A percentile compares a stretch with the other conserved stretches of the same genome.
Evolutionary conservation across 2,113 vertebrate genomes (phyloP).

Genomic region (Miniopterus natalensis): DNA sequence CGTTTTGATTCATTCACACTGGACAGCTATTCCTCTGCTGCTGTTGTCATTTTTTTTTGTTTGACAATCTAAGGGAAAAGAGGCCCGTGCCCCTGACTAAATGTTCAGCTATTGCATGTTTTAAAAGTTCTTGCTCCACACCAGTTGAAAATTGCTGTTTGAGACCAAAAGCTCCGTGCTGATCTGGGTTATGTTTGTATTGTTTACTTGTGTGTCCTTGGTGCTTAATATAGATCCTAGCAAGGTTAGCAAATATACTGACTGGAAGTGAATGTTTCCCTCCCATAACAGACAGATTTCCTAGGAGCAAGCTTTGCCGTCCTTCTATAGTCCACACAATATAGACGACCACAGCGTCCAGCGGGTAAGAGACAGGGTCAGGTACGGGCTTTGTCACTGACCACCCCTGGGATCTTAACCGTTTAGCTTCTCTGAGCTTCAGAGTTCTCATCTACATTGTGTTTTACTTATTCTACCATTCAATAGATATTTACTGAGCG

Average conservation of each 20-base stretch:
- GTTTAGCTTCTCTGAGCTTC: not conserved
- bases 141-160: not conserved
- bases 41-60: not conserved
- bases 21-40: not conserved
- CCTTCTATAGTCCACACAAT: not conserved
- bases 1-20: not conserved
- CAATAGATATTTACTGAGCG: not conserved
- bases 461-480: conserved; percentile 1
- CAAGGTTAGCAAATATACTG: not conserved
- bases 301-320: not conserved
- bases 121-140: not conserved
- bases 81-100: not conserved
- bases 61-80: not conserved
- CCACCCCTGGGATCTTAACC: not conserved
- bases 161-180: not conserved
- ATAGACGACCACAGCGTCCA: not conserved
- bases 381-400: not conserved
- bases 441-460: not conserved
- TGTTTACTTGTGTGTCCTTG: not conserved
- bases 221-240: not conserved
- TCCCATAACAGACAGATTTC: not conserved
- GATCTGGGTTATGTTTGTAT: not conserved
- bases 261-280: not conserved
- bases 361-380: not conserved
- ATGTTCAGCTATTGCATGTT: not conserved